Percentiles rank a stretch among this genome's conserved stretches.
These are phyloP conservation scores for Pristionchus fissidentatus DNA, from an alignment of 2,888 invertebrate species.

Conservation along the genomic window DNA sequence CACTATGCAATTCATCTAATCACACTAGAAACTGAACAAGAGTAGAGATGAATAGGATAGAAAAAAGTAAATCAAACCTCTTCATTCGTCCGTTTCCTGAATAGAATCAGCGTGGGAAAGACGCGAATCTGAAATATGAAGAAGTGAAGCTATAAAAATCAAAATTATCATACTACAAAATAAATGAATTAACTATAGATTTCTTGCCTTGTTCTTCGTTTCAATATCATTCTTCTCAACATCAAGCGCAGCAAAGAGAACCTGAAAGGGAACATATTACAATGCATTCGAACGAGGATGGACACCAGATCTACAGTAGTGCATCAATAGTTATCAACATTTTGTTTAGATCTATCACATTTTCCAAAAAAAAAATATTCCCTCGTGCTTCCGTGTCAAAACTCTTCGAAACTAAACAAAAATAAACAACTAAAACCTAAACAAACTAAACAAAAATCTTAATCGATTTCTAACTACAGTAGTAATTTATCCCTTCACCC, in stretches of 20 bases:
- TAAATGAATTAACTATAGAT: neutral
- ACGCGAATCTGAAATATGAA: slow-evolving; percentile 43
- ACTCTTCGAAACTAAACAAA: no score
- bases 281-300: no score
- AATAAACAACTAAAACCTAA: no score
- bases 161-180: neutral
- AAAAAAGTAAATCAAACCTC: neutral
- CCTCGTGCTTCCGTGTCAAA: no score
- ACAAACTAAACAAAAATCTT: no score
- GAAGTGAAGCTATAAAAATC: neutral
- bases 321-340: no score
- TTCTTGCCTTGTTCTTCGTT: slow-evolving; percentile 43
- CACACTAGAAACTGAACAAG: neutral
- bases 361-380: no score
- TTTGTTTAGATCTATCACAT: no score
- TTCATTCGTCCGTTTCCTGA: slow-evolving; percentile 45
- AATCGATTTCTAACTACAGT: no score
- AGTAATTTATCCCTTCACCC: no score
- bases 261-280: neutral
- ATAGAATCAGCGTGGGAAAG: slow-evolving; percentile 53
- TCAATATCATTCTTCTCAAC: slow-evolving; percentile 53
- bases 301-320: no score
- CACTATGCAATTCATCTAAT: neutral
- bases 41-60: neutral
- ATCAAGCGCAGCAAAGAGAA: slow-evolving; percentile 51